Base-by-base conservation (phyloP, 2,113 vertebrate species). In the Rissa tridactyla region DNA sequence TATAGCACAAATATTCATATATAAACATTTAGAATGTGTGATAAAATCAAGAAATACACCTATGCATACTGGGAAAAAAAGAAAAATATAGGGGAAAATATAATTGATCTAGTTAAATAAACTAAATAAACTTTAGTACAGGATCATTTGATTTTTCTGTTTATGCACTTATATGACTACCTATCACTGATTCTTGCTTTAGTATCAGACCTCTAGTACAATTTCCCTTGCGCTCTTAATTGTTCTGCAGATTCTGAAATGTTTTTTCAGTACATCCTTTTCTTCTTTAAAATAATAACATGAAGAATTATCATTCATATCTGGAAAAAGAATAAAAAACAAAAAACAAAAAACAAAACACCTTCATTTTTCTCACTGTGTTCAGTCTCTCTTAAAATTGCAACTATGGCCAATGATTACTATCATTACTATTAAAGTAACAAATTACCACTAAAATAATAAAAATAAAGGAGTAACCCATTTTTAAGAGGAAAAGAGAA, bases 131-230 rank as follows among this genome's bases (percentile, higher is more conserved):
- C 2, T 9, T 78, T 6, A 65, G 10, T 25, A 11, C 1, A 29
- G 75, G 46, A 46, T 62, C 1, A 13, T 72, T 82, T 71, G 26
- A 32, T 38, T 70, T 75, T 23, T 26, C 29, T 47, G 2, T 90
- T 44, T 58, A 17, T 49, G 7, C 9, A n/a, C 60, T 22, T 54
- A 4, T 73, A 9, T 73, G 2, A 47, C 34, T 69, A 15, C 5
- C 8, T 73, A 2, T 55, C 38, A 46, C 12, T 40, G 6, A 86
- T 64, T 75, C 23, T 20, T 0, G 0, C 32, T 72, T 47, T 17
- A 21, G 15, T 38, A 9, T 51, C 40, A 78, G 40, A 34, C 1
- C 3, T 76, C 15, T 49, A 40, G 10, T 29, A 34, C 4, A 68
- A 80, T 73, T 51, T 69, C 6, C 18, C 5, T 64, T 71, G 15